Conservation (phyloP, 30 jellyfish, hydroid and myxozoan species). For the Phacellophora camtschatica region DNA sequence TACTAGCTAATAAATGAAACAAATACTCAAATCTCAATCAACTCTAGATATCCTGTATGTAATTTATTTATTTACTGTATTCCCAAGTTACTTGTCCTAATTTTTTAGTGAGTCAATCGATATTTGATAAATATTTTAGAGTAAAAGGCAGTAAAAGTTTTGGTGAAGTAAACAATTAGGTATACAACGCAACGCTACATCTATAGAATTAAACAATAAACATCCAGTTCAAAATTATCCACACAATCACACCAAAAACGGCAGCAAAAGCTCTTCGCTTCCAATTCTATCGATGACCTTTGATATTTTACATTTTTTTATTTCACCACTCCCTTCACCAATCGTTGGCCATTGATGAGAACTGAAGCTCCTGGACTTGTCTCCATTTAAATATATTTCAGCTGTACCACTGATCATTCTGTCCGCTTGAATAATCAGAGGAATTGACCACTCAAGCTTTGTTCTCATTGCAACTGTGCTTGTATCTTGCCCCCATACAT, state of each 20-base stretch:
- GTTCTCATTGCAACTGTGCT: conserved; percentile 14
- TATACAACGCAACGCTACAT: too few relatives aligned
- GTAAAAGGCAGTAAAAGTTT: too few relatives aligned
- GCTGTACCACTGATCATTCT: conserved; percentile 15
- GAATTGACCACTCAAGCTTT: conserved; percentile 21
- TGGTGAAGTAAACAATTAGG: too few relatives aligned
- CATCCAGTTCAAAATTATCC: too few relatives aligned
- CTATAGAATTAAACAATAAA: too few relatives aligned
- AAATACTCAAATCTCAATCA: too few relatives aligned
- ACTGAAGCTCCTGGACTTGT: not conserved
- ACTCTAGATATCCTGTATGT: too few relatives aligned
- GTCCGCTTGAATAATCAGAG: conserved; percentile 31
- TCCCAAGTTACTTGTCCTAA: too few relatives aligned
- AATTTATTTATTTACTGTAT: too few relatives aligned
- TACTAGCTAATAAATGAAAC: too few relatives aligned
- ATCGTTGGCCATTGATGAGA: conserved; percentile 20
- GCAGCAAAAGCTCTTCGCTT: not conserved
- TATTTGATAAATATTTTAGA: too few relatives aligned
- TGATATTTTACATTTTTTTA: not conserved
- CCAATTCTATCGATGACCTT: conserved; percentile 18
- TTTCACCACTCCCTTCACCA: conserved; percentile 14
- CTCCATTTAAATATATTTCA: not conserved
- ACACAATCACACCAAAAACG: not conserved
- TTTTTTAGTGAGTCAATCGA: too few relatives aligned
- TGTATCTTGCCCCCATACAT: conserved; percentile 20